These are phyloP conservation scores for Brachypalpus laphriformis DNA, from an alignment of 2,888 invertebrate genomes.

Conservation along the genomic window DNA sequence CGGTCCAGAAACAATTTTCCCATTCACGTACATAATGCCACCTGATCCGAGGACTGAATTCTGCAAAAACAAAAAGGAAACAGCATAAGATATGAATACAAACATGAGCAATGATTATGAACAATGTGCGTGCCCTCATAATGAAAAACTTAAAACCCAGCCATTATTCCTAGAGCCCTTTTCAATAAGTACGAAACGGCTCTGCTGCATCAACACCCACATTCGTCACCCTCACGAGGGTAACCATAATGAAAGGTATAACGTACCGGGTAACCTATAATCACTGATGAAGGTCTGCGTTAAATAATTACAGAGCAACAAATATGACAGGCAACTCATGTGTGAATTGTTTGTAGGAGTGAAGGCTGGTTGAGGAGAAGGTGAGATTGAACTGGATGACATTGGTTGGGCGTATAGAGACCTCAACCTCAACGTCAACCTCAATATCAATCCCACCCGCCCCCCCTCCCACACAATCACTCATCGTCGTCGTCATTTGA, in stretches of 20 bases:
- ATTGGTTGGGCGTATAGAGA: background rate
- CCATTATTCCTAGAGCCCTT: slow-evolving; percentile 21
- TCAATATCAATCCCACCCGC: slow-evolving; percentile 10
- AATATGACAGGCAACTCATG: slow-evolving; percentile 61
- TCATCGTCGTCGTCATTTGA: slow-evolving; percentile 54
- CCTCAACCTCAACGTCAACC: slow-evolving; percentile 11
- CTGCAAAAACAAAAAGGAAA: slow-evolving; percentile 75
- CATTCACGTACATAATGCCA: slow-evolving; percentile 82
- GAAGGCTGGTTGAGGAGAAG: background rate
- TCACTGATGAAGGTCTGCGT: slow-evolving; percentile 55
- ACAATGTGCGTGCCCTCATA: slow-evolving; percentile 43
- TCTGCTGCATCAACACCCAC: slow-evolving; percentile 3
- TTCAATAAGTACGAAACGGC: slow-evolving; percentile 30
- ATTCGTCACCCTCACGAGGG: background rate
- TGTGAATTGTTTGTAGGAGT: slow-evolving; percentile 28
- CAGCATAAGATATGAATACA: slow-evolving; percentile 22
- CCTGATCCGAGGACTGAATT: slow-evolving; percentile 81
- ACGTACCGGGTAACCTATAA: slow-evolving; percentile 29
- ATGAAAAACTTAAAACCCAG: slow-evolving; percentile 60
- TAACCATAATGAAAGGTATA: slow-evolving; percentile 28
- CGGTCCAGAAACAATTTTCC: slow-evolving; percentile 82
- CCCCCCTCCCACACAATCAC: slow-evolving; percentile 16
- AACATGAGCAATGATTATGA: slow-evolving; percentile 20
- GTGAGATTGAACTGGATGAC: slow-evolving; percentile 35
- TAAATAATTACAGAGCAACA: slow-evolving; percentile 63